Base-by-base conservation (phyloP, 23 tunicate genomes). In the Halocynthia aurantium region DNA sequence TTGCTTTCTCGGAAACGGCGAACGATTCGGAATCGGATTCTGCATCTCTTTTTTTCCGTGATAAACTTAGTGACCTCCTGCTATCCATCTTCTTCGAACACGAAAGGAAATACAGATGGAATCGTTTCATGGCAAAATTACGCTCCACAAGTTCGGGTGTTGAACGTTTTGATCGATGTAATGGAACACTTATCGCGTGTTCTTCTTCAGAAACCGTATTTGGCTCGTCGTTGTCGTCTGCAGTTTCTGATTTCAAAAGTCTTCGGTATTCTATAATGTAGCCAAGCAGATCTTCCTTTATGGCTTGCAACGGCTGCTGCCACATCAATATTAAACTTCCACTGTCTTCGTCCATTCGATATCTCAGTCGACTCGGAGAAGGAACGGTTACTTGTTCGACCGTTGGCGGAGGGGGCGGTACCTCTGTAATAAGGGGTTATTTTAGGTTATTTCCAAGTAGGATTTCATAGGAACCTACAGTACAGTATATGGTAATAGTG, bases 181-280 rank as follows among this genome's bases (percentile, higher is more conserved):
- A 49, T 20, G 70, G 70, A 11, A 65, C 10, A 65, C 22, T 74
- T 54, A 53, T 7, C 17, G 62, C 15, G 9, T 53, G 15, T 9
- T 56, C 78, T 8, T 74, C 78, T 20, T n/a, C 21, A 20, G 20
- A 15, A 22, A 15, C 20, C 49, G 44, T 54, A 44, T 9, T 10
- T 0, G 53, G 8, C 8, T 11, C 11, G 11, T 70, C 75, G 11
- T 6, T 1, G 8, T 19, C 61, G 55, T 70, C 60, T 15, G 44
- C 55, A 8, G 55, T 65, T 7, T 20, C 55, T 0, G 52, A 40
- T 8, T 22, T 77, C 13, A 52, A 54, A 6, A 77, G 12, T 13
- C 76, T 68, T 9, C 87, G 81, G 49, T 56, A 89, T 53, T 84
- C 88, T 19, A 89, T 70, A 52, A 89, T 53, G 73, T 77, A 89